phyloP scores from a whole-genome alignment of 2,888 invertebrate genomes.

The Pemphredon lugubris region DNA sequence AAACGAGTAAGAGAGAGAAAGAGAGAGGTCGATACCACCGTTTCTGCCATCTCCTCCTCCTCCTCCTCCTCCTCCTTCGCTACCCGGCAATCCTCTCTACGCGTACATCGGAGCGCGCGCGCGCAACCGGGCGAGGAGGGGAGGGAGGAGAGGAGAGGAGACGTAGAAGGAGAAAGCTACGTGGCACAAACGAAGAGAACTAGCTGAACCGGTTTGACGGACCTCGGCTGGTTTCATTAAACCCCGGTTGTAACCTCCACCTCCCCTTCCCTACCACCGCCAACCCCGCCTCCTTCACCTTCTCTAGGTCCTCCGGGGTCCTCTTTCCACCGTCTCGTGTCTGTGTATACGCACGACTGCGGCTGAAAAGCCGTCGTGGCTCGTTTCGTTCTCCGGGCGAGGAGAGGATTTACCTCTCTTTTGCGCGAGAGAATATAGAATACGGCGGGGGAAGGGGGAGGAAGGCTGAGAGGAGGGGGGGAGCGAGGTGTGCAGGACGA shows the following conservation, averaged over 20 bases:
- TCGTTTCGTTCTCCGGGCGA: conserved; percentile 49
- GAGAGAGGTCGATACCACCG: conserved; percentile 34
- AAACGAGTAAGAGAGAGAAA: conserved; percentile 28
- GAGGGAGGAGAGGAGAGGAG: conserved; percentile 40
- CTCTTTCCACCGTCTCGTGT: conserved; percentile 50
- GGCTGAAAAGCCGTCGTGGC: conserved; percentile 55
- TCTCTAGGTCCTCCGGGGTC: conserved; percentile 29
- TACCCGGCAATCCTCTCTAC: conserved; percentile 41
- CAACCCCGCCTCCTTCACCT: conserved; percentile 57
- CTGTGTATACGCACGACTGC: conserved; percentile 55
- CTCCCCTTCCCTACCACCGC: conserved; percentile 59
- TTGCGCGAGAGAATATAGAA: conserved; percentile 34
- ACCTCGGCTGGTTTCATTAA: conserved; percentile 77
- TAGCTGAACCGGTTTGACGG: conserved; percentile 75
- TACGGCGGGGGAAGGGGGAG: conserved; percentile 15
- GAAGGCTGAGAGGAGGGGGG: neutral
- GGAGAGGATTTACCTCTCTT: conserved; percentile 37
- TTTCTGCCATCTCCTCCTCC: too few species aligned
- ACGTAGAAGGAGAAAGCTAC: conserved; percentile 30
- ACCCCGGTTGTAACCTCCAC: conserved; percentile 74
- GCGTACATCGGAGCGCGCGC: neutral
- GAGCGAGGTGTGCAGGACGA: neutral
- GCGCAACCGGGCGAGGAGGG: too few species aligned
- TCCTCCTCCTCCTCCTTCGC: too few species aligned
- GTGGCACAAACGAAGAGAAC: conserved; percentile 66